Base-by-base conservation (phyloP, 2,797 vertebrate species). In the Danio aesculapii region DNA sequence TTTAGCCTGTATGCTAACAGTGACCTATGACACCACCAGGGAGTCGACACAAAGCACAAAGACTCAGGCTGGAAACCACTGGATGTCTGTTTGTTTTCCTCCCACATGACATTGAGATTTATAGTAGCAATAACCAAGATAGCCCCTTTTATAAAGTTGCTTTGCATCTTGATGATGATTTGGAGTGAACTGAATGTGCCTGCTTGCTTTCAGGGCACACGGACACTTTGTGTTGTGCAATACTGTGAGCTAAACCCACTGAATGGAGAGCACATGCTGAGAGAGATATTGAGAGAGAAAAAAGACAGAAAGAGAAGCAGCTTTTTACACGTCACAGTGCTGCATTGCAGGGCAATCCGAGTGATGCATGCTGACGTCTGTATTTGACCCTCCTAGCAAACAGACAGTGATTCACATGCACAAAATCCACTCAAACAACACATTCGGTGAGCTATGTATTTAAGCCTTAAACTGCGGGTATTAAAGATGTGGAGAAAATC, bases 361-460 rank as follows among this genome's bases (percentile, higher is more conserved):
- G 81, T 87, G 86, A 91, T 76, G 83, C 87, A 88, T 53, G 6
- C 81, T 87, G 90, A 92, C 84, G 83, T 90, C 88, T 90, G 84
- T 72, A 79, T 82, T 79, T 83, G 19, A 5, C 86, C 90, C 82
- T 77, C 7, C 21, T 62, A 67, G 57, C 52, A 73, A 64, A 47
- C 52, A 61, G 50, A 46, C 16, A 78, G 30, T 81, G 59, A 66
- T 17, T 75, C 47, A 81, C 17, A 55, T 61, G 17, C 69, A 85
- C 81, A 85, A 81, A 58, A 77, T 72, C 67, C 61, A 69, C 63
- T 69, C 17, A 57, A 55, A 14, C 57, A 6, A 62, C 58, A 75
- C 58, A 52, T 57, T 30, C 46, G 6, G 17, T 12, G 9, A 77
- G 13, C 6, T 47, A n/a, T 43, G 9, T 21, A 66, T 62, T 67